phyloP scores from a whole-genome alignment of 2,113 vertebrate species.

The Egretta garzetta region DNA sequence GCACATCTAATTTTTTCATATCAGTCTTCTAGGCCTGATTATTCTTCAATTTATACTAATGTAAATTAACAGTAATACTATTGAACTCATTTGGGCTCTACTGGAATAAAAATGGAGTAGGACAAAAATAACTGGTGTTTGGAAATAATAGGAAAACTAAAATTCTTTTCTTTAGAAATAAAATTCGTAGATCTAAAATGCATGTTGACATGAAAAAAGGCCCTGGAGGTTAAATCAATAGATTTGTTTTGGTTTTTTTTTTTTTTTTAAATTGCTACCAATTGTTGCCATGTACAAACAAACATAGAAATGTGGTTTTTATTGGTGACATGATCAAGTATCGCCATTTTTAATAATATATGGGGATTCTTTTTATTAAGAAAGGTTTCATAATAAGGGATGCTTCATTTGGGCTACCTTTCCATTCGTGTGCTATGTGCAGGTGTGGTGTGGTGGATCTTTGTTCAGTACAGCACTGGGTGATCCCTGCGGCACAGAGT shows the following conservation, averaged over 20 bases:
- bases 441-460: background rate
- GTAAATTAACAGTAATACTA: background rate
- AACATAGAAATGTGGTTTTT: background rate
- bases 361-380: background rate
- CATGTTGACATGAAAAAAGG: fast-evolving
- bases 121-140: background rate
- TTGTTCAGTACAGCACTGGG: background rate
- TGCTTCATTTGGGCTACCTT: background rate
- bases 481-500: too few relatives aligned
- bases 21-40: background rate
- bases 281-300: background rate
- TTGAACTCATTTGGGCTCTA: background rate
- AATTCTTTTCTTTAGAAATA: background rate
- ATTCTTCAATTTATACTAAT: background rate
- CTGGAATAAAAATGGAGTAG: background rate
- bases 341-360: background rate
- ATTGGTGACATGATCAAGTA: background rate
- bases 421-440: background rate
- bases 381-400: background rate
- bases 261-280: background rate
- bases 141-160: background rate
- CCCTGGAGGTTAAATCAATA: background rate
- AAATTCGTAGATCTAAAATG: background rate
- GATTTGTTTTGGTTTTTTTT: background rate
- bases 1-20: background rate